Conservation (phyloP, 2,888 invertebrate species). For the Metacarcinus magister region DNA sequence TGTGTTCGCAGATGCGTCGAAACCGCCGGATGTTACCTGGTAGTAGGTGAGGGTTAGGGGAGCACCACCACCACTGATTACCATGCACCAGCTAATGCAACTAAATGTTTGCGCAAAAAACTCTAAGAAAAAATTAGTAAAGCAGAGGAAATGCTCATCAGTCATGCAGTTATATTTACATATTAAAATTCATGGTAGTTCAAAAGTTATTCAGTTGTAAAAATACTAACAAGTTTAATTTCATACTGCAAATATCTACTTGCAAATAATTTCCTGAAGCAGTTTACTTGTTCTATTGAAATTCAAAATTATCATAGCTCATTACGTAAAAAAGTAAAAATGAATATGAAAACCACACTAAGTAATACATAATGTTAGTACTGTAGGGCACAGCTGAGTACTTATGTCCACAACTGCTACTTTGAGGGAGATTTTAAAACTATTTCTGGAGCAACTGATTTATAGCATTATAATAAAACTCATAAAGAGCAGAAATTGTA, state of each 20-base stretch:
- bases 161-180: conserved; percentile 4
- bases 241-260: conserved; percentile 43
- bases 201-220: conserved; percentile 26
- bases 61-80: not conserved
- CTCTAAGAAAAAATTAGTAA: conserved; percentile 29
- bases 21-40: conserved; percentile 97
- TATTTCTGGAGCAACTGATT: not conserved
- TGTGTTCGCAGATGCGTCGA: conserved; percentile 97
- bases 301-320: not conserved
- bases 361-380: conserved; percentile 19
- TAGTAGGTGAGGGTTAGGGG: conserved; percentile 79
- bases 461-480: not conserved
- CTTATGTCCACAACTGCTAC: not conserved
- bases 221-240: not conserved
- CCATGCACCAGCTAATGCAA: conserved; percentile 67
- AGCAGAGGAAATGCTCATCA: not conserved
- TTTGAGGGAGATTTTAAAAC: not conserved
- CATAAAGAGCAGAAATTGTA: not conserved
- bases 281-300: not conserved
- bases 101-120: conserved; percentile 67
- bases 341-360: not conserved
- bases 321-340: not conserved
- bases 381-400: conserved; percentile 40
- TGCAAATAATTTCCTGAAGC: conserved; percentile 5
- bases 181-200: not conserved